Percentiles rank a stretch among this genome's conserved stretches.
Evolutionary conservation across 2,888 invertebrate genomes (phyloP).

Genomic region (Leucophora obtusa): DNA sequence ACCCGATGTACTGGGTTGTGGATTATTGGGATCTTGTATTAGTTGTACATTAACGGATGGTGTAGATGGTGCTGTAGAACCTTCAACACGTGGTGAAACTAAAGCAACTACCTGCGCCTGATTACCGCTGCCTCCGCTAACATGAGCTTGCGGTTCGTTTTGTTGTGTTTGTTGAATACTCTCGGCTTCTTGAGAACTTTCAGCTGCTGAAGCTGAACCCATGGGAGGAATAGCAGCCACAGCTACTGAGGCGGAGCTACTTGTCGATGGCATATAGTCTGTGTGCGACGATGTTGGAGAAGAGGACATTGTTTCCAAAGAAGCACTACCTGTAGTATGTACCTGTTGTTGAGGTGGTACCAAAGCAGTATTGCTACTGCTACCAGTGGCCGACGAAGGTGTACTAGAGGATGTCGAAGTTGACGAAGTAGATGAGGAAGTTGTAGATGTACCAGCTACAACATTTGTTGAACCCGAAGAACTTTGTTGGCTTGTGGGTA

Average conservation of each 20-base stretch:
- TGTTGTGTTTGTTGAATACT: conserved; percentile 76
- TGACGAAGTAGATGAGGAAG: conserved; percentile 76
- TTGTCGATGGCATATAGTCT: conserved; percentile 92
- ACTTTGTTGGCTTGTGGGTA: conserved; percentile 82
- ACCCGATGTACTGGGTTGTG: conserved; percentile 78
- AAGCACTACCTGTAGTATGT: conserved; percentile 79
- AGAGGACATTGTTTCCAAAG: conserved; percentile 81
- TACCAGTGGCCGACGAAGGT: conserved; percentile 68
- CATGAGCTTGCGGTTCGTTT: conserved; percentile 74
- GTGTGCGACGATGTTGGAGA: conserved; percentile 88
- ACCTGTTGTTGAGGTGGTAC: conserved; percentile 83
- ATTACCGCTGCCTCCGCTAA: conserved; percentile 73
- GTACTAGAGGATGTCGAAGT: conserved; percentile 70
- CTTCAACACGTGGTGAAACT: conserved; percentile 85
- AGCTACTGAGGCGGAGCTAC: conserved; percentile 83
- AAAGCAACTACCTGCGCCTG: conserved; percentile 84
- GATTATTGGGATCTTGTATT: conserved; percentile 75
- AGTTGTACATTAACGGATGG: conserved; percentile 70
- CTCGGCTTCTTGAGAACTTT: conserved; percentile 79
- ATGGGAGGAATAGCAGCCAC: conserved; percentile 85
- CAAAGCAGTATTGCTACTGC: conserved; percentile 79
- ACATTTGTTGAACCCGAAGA: conserved; percentile 77
- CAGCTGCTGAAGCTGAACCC: conserved; percentile 76
- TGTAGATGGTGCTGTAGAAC: conserved; percentile 76
- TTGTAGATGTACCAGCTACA: conserved; percentile 69